Conservation (phyloP, 2,888 invertebrate genomes). For the Callyntrura sp. region DNA sequence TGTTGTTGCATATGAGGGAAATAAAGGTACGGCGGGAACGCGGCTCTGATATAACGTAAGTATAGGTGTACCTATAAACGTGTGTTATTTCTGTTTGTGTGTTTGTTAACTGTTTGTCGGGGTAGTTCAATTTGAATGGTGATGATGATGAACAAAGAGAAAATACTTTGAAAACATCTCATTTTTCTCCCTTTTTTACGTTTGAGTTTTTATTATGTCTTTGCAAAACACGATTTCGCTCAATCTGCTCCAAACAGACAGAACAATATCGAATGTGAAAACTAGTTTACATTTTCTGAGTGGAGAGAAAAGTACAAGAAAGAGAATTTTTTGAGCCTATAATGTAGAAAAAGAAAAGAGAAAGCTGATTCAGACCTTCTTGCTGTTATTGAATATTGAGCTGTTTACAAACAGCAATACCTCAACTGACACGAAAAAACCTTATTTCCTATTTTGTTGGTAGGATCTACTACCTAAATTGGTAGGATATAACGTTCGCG, state of each 20-base stretch:
- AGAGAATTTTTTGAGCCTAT: conserved; percentile 4
- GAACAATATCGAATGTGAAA: conserved; percentile 13
- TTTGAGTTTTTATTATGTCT: background rate
- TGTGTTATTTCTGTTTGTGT: background rate
- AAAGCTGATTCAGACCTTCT: conserved; percentile 31
- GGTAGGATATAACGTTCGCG: background rate
- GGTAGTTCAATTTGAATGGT: conserved; percentile 1
- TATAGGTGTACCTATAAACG: background rate
- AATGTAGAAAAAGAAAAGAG: conserved; percentile 8
- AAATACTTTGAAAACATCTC: conserved; percentile 28
- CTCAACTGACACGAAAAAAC: conserved; percentile 38
- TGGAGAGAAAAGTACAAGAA: conserved; percentile 43
- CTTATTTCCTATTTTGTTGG: background rate
- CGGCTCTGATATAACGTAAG: background rate
- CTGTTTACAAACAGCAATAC: conserved; percentile 52
- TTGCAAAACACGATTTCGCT: conserved; percentile 21
- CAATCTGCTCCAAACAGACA: conserved; percentile 43
- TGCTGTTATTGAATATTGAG: conserved; percentile 46
- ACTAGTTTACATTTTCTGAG: conserved; percentile 35
- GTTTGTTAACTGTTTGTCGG: background rate
- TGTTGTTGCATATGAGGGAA: background rate
- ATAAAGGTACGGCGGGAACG: background rate
- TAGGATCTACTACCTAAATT: background rate
- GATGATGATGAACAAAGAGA: conserved; percentile 20
- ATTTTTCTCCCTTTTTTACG: conserved; percentile 6